Conservation (phyloP, 2,888 invertebrate genomes). For the Chloromyia formosa region DNA sequence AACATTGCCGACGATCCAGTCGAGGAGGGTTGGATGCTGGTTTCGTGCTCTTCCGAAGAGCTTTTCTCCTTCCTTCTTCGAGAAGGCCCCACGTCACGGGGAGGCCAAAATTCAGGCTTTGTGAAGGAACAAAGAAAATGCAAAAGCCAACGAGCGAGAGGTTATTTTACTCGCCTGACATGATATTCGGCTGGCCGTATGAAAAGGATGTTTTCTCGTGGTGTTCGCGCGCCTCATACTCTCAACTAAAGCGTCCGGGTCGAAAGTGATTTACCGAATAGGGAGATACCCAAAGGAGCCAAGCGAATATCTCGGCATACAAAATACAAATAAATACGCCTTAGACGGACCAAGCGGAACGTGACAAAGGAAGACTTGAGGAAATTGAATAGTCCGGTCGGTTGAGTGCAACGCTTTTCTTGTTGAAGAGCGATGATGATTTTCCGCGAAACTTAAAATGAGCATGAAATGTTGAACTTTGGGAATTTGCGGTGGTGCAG, state of each 20-base stretch:
- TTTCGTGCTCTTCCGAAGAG: neutral
- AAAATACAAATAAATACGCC: neutral
- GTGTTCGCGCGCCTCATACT: neutral
- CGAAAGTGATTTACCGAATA: slow-evolving; percentile 3
- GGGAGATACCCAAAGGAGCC: neutral
- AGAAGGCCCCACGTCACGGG: too few species aligned
- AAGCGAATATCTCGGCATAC: neutral
- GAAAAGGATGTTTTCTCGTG: neutral
- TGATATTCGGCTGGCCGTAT: neutral
- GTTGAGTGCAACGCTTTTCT: neutral
- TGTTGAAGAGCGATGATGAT: neutral
- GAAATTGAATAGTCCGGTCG: slow-evolving; percentile 13
- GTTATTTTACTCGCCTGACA: neutral
- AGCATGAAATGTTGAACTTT: neutral
- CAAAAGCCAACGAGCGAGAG: neutral
- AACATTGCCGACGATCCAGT: neutral
- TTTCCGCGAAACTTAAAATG: neutral
- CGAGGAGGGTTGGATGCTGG: neutral
- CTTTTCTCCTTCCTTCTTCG: neutral
- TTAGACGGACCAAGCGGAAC: neutral
- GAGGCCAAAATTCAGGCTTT: neutral
- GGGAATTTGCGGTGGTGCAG: neutral
- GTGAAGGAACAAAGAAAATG: neutral
- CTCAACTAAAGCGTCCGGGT: neutral
- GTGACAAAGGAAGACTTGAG: neutral